A percentile compares a stretch with the other conserved stretches of the same genome.
Evolutionary conservation across 2,113 vertebrate species (phyloP).

Genomic region (Ptilonorhynchus violaceus): DNA sequence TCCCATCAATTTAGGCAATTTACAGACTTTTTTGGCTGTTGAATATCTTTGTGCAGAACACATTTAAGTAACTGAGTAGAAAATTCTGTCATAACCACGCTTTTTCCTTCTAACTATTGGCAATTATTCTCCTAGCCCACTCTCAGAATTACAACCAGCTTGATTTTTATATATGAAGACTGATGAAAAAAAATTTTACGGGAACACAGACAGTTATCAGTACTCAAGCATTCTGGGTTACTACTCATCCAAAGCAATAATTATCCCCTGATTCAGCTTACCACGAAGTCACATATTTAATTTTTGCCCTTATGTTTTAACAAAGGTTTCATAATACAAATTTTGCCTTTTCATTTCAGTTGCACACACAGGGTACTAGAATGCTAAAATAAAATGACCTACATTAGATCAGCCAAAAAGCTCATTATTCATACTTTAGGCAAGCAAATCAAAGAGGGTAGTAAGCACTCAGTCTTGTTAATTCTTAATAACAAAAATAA

Average conservation of each 20-base stretch:
- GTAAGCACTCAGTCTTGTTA: not conserved
- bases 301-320: not conserved
- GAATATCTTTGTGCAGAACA: not conserved
- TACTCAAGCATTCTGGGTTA: not conserved
- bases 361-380: not conserved
- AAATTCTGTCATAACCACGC: not conserved
- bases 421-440: not conserved
- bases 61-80: not conserved
- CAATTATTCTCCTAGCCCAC: not conserved
- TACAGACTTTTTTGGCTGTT: not conserved
- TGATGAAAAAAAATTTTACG: not conserved
- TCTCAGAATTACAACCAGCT: not conserved
- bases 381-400: not conserved
- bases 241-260: not conserved
- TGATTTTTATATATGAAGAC: not conserved
- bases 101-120: not conserved
- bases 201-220: not conserved
- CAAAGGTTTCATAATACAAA: not conserved
- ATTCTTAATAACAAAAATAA: not conserved
- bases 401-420: not conserved
- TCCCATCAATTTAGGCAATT: slow-evolving; percentile 20
- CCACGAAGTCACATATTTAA: not conserved
- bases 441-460: not conserved
- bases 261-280: not conserved
- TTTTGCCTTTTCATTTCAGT: not conserved